phyloP scores from a whole-genome alignment of 2,797 vertebrate genomes.

The Epinephelus coioides region DNA sequence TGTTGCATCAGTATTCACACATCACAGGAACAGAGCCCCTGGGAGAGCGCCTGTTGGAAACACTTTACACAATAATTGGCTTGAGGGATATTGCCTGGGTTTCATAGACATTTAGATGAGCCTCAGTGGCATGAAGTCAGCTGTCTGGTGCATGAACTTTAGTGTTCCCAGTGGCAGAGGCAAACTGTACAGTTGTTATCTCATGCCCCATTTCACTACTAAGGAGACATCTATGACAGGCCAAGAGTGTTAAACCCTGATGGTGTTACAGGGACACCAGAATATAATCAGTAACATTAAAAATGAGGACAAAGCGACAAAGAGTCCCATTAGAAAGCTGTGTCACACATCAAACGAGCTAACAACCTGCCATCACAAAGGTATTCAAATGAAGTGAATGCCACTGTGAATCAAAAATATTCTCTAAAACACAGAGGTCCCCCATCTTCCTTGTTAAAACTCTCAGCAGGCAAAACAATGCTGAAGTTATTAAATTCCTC shows the following conservation, averaged over 20 bases:
- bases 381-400: conserved; percentile 32
- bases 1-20: conserved; percentile 74
- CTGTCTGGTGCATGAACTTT: conserved; percentile 48
- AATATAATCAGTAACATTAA: conserved; percentile 22
- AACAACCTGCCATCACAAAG: conserved; percentile 20
- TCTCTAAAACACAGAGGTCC: neutral
- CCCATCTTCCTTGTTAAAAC: conserved; percentile 17
- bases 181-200: conserved; percentile 18
- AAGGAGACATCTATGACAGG: conserved; percentile 17
- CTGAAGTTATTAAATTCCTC: conserved; percentile 1
- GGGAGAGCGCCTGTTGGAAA: conserved; percentile 67
- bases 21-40: conserved; percentile 70
- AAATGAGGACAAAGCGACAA: conserved; percentile 7
- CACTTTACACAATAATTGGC: conserved; percentile 73
- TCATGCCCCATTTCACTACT: conserved; percentile 36
- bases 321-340: conserved; percentile 19
- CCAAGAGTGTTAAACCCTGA: conserved; percentile 24
- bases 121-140: conserved; percentile 54
- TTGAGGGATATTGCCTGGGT: conserved; percentile 62
- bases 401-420: conserved; percentile 16
- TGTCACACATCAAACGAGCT: conserved; percentile 18
- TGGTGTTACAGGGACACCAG: conserved; percentile 23
- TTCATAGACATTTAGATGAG: conserved; percentile 70
- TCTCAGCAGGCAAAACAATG: conserved; percentile 5
- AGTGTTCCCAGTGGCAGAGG: conserved; percentile 27